A percentile compares a stretch with the other conserved stretches of the same genome.
phyloP scores from a whole-genome alignment of 2,797 vertebrate species.

The Sebastiscus albofasciatus region DNA sequence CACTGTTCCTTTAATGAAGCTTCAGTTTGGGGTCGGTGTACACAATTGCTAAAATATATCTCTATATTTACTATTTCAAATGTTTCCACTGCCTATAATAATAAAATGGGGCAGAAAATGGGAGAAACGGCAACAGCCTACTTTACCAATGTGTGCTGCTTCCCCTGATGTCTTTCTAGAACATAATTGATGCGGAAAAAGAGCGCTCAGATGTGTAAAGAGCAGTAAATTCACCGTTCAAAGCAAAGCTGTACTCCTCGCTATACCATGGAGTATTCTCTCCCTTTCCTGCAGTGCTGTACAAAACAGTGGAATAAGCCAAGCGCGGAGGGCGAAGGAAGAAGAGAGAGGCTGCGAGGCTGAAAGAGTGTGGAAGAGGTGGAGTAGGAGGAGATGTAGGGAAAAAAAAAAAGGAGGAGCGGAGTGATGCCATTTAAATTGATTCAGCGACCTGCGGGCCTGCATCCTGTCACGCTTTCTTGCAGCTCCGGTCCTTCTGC shows the following conservation, averaged over 20 bases:
- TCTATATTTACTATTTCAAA: background rate
- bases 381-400: constrained; percentile 50
- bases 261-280: background rate
- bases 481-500: constrained; percentile 45
- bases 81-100: background rate
- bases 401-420: constrained; percentile 45
- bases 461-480: constrained; percentile 62
- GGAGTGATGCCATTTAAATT: constrained; percentile 69
- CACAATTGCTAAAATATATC: constrained; percentile 8
- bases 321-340: background rate
- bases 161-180: constrained; percentile 32
- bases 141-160: background rate
- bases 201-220: constrained; percentile 36
- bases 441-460: constrained; percentile 68
- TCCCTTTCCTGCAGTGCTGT: constrained; percentile 12
- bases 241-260: constrained; percentile 9
- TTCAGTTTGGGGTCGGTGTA: background rate
- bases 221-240: constrained; percentile 40
- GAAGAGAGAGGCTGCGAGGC: constrained; percentile 20
- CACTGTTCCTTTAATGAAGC: background rate
- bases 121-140: background rate
- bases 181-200: constrained; percentile 42
- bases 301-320: constrained; percentile 36
- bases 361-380: constrained; percentile 30
- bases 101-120: background rate